These are phyloP conservation scores for Ifrita kowaldi DNA, from an alignment of 2,113 vertebrate species.

Conservation along the genomic window DNA sequence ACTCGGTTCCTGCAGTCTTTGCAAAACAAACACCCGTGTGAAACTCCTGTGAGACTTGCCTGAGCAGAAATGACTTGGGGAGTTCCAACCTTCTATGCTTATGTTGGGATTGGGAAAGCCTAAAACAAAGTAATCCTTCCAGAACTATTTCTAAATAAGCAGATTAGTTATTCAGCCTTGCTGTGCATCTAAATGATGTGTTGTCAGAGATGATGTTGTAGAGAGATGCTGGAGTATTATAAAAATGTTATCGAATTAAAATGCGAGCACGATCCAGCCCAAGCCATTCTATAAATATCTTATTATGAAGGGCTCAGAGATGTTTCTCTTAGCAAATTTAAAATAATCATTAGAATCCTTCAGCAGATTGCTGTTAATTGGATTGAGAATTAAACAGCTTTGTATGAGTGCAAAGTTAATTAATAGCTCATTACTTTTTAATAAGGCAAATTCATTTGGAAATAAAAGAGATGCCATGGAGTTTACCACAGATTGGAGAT, in stretches of 20 bases:
- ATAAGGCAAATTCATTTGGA: conserved; percentile 77
- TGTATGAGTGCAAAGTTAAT: conserved; percentile 79
- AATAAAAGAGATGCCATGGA: conserved; percentile 67
- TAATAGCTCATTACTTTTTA: conserved; percentile 85
- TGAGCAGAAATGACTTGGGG: background rate
- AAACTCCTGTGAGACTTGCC: no score
- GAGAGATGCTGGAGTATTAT: background rate
- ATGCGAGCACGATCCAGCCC: conserved; percentile 38
- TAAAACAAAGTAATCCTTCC: background rate
- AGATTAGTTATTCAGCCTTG: background rate
- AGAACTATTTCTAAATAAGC: background rate
- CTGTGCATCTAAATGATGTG: background rate
- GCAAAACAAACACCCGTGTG: background rate
- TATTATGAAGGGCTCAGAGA: conserved; percentile 74
- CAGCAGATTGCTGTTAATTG: conserved; percentile 83
- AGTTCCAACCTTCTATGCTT: background rate
- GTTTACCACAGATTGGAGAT: conserved; percentile 60
- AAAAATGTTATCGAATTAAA: conserved; percentile 66
- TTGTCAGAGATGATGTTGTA: background rate
- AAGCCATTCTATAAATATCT: conserved; percentile 75
- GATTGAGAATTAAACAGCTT: conserved; percentile 81
- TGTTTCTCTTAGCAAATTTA: conserved; percentile 84
- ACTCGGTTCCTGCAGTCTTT: background rate
- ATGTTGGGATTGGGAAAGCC: background rate
- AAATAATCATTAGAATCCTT: conserved; percentile 81